Conservation (phyloP, 2,888 invertebrate genomes). For the Rhamphomyia laevipes region DNA sequence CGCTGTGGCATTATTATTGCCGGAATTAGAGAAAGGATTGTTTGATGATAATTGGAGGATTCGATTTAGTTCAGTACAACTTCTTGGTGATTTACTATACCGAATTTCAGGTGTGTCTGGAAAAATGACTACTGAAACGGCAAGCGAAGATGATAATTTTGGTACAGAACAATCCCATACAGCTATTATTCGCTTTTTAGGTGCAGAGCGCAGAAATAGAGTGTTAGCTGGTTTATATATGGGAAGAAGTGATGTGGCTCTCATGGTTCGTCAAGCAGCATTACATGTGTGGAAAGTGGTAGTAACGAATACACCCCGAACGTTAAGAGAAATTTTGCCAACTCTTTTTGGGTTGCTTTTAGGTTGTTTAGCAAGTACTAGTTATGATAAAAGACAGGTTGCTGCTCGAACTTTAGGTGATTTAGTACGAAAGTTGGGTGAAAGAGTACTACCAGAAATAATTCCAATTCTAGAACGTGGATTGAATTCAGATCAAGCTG, state of each 20-base stretch:
- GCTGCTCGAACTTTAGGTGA: conserved; percentile 95
- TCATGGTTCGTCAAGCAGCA: conserved; percentile 91
- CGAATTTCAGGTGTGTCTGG: conserved; percentile 95
- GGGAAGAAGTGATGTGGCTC: conserved; percentile 92
- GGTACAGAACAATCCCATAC: conserved; percentile 92
- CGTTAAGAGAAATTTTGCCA: conserved; percentile 88
- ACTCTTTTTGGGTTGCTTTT: conserved; percentile 84
- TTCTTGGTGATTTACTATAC: conserved; percentile 90
- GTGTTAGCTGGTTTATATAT: conserved; percentile 93
- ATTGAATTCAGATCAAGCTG: conserved; percentile 77
- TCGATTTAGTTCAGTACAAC: conserved; percentile 84
- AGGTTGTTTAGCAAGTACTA: conserved; percentile 90
- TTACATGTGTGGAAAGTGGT: conserved; percentile 99
- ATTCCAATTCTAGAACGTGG: conserved; percentile 95
- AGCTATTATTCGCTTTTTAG: conserved; percentile 80
- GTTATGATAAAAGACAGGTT: conserved; percentile 92
- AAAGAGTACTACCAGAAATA: conserved; percentile 93
- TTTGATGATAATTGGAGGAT: conserved; percentile 99
- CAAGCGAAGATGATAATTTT: conserved; percentile 97
- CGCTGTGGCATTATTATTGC: conserved; percentile 82
- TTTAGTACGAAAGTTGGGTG: conserved; percentile 91
- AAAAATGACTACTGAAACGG: conserved; percentile 98
- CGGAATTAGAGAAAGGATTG: conserved; percentile 85
- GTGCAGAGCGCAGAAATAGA: conserved; percentile 79
- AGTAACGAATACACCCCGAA: conserved; percentile 94